These are phyloP conservation scores for Steromphala cineraria DNA, from an alignment of 2,888 invertebrate genomes.

Conservation along the genomic window DNA sequence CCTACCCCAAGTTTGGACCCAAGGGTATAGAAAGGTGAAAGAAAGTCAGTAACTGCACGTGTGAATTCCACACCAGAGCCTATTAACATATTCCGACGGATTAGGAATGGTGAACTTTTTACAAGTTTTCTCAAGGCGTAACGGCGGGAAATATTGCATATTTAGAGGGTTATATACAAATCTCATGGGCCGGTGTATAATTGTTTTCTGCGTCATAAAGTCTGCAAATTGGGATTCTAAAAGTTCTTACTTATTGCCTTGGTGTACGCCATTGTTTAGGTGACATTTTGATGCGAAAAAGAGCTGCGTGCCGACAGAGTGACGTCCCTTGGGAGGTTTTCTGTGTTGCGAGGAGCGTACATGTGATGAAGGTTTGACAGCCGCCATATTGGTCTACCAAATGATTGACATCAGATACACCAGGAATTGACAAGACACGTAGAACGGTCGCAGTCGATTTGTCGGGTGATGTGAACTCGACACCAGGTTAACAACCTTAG, in stretches of 20 bases:
- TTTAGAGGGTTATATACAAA: background rate
- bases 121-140: background rate
- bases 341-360: background rate
- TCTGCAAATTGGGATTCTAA: constrained; percentile 2
- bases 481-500: too few relatives aligned
- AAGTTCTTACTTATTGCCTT: background rate
- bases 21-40: too few relatives aligned
- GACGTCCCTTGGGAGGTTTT: background rate
- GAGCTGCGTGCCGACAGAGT: constrained; percentile 7
- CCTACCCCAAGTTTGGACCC: too few relatives aligned
- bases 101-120: too few relatives aligned
- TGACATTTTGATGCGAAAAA: background rate
- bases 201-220: constrained; percentile 9
- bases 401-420: too few relatives aligned
- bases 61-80: too few relatives aligned
- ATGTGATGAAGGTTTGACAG: background rate
- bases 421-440: too few relatives aligned
- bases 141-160: background rate
- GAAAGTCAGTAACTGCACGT: too few relatives aligned
- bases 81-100: too few relatives aligned
- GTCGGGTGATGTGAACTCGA: too few relatives aligned
- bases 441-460: too few relatives aligned
- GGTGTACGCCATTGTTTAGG: background rate
- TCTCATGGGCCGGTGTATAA: background rate
- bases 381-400: background rate